Conservation (phyloP, 37 sponge, comb jelly and placozoan species). For the Halichondria panicea region DNA sequence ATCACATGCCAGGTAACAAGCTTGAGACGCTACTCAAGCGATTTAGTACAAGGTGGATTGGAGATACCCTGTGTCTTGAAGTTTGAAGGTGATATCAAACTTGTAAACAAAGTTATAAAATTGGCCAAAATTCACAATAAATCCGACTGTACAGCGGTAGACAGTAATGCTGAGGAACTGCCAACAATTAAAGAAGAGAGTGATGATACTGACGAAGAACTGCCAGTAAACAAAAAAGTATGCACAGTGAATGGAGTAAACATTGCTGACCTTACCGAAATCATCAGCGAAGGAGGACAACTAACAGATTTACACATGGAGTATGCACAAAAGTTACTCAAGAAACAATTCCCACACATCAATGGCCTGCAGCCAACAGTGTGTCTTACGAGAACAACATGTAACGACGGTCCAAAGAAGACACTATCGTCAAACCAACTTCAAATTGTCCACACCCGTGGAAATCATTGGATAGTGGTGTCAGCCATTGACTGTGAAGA, state of each 20-base stretch:
- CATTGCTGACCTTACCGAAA: background rate
- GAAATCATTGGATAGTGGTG: conserved; percentile 39
- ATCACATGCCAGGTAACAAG: conserved; percentile 23
- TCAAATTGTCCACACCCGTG: conserved; percentile 31
- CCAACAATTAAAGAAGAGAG: background rate
- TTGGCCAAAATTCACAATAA: background rate
- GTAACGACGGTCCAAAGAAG: background rate
- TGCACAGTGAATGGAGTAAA: background rate
- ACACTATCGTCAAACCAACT: background rate
- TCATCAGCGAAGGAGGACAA: background rate
- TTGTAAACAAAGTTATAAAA: conserved; percentile 20
- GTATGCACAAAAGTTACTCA: conserved; percentile 27
- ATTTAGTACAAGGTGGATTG: conserved; percentile 54
- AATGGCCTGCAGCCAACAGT: conserved; percentile 16
- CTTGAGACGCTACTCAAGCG: conserved; percentile 4
- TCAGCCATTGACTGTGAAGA: conserved; percentile 18
- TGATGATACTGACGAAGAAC: background rate
- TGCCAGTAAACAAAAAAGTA: background rate
- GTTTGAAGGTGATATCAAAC: conserved; percentile 12
- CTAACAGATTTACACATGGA: conserved; percentile 43
- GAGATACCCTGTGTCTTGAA: conserved; percentile 41
- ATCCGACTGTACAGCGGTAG: no score
- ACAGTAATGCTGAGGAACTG: no score
- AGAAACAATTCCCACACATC: conserved; percentile 10
- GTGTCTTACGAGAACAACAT: background rate